Evolutionary conservation across 2,113 vertebrate species (phyloP), one percentile per base, ranked within the genome.

Genomic region (Conger conger): DNA sequence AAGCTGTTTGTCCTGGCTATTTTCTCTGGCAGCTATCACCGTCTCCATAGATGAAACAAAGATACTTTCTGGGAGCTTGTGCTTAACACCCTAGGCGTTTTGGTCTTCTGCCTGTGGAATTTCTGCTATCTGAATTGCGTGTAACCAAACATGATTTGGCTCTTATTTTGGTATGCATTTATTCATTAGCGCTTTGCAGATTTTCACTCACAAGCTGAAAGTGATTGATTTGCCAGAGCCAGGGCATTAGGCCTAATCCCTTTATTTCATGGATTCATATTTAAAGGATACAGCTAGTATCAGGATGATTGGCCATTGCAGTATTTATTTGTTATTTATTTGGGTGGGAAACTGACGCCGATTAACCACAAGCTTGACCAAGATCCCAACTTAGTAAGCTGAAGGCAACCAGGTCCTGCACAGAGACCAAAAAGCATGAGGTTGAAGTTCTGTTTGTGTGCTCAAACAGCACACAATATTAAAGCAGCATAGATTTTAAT

Each of bases 161-260:
- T 88, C 2, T 60, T 36, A 35, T 89, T 89, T 91, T 82, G 35
- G 73, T 87, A 82, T 84, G 84, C 82, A 90, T 93, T 87, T 92
- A 90, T 92, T 92, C 89, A 92, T 90, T 89, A 85, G 86, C 40
- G 86, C 86, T 88, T 92, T 88, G 80, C 87, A n/a, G 37, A 87
- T 80, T 53, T 68, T 35, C 9, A 81, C 83, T 82, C 76, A 88
- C n/a, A 80, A 79, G 53, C 84, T 80, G 42, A 80, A 36, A 89
- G 57, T 90, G 87, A 91, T 82, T 92, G 90, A 90, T 89, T 88
- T 86, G 82, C 85, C 82, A 79, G 82, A 80, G 79, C 80, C 83
- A 63, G n/a, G 79, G 82, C 76, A 87, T 88, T 89, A 88, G 63
- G 85, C 80, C 78, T 93, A 86, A 93, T 92, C 88, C 80, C 60